A percentile compares a stretch with the other conserved stretches of the same genome.
Evolutionary conservation across 2,888 invertebrate species (phyloP).

Genomic region (Pardosa pseudoannulata): DNA sequence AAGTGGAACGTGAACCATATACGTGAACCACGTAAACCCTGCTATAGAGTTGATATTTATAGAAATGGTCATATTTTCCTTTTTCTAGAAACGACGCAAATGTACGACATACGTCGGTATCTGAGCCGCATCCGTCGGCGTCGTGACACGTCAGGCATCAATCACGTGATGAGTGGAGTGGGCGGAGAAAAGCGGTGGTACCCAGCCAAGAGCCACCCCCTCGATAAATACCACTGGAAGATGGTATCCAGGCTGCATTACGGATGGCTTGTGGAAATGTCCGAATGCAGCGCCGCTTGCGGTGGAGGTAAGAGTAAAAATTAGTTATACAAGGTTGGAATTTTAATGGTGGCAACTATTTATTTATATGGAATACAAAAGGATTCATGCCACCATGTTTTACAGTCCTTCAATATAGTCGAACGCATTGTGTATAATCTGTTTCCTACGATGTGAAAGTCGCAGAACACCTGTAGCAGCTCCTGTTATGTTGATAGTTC

Average conservation of each 20-base stretch:
- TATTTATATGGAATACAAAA: too few species aligned
- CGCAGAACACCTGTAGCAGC: too few species aligned
- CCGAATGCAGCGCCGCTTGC: conserved; percentile 72
- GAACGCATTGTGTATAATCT: too few species aligned
- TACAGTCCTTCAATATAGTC: too few species aligned
- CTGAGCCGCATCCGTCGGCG: conserved; percentile 37
- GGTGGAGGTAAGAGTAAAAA: conserved; percentile 74
- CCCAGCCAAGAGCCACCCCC: not conserved
- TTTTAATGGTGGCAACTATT: too few species aligned
- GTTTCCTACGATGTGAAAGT: too few species aligned
- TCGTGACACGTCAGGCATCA: conserved; percentile 58
- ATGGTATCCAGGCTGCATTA: conserved; percentile 43
- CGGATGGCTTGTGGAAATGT: conserved; percentile 73
- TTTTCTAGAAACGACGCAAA: conserved; percentile 45
- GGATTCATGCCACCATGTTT: too few species aligned
- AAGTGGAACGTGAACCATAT: too few species aligned
- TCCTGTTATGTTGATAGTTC: too few species aligned
- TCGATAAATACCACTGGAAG: conserved; percentile 28
- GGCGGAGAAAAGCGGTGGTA: conserved; percentile 39
- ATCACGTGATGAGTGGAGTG: conserved; percentile 39
- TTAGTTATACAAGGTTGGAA: too few species aligned
- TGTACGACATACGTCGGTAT: conserved; percentile 67
- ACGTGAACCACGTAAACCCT: too few species aligned
- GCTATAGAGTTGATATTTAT: too few species aligned
- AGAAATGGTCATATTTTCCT: not conserved